Evolutionary conservation across 2,888 invertebrate genomes (phyloP).

Genomic region (Bugula neritina): DNA sequence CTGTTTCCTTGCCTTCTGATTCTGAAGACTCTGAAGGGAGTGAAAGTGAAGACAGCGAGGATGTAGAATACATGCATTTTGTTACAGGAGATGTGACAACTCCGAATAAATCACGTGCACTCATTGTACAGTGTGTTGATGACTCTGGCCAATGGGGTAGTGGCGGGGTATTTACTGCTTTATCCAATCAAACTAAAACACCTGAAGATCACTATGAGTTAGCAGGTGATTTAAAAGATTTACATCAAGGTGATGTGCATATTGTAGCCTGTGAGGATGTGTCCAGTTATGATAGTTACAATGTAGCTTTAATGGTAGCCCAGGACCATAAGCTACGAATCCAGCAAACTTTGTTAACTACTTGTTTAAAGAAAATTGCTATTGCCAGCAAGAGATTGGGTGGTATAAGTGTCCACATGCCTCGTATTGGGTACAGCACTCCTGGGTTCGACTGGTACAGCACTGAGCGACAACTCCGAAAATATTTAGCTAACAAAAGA

Average conservation of each 20-base stretch:
- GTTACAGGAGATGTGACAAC: slow-evolving; percentile 53
- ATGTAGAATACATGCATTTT: slow-evolving; percentile 39
- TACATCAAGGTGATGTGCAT: slow-evolving; percentile 51
- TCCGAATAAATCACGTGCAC: slow-evolving; percentile 36
- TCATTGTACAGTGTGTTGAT: slow-evolving; percentile 36
- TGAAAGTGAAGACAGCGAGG: slow-evolving; percentile 33
- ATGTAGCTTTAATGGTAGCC: slow-evolving; percentile 45
- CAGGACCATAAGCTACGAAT: slow-evolving; percentile 47
- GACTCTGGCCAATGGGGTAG: slow-evolving; percentile 53
- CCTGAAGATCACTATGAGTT: slow-evolving; percentile 47
- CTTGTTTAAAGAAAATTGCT: slow-evolving; percentile 42
- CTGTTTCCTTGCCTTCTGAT: slow-evolving; percentile 37
- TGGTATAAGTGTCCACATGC: slow-evolving; percentile 49
- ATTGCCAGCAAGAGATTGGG: slow-evolving; percentile 40
- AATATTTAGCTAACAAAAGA: slow-evolving; percentile 44
- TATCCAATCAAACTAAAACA: slow-evolving; percentile 38
- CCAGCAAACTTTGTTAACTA: slow-evolving; percentile 40
- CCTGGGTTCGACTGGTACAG: slow-evolving; percentile 54
- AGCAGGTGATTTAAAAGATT: slow-evolving; percentile 51
- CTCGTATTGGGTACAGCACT: slow-evolving; percentile 52
- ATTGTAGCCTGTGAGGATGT: slow-evolving; percentile 43
- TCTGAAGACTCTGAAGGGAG: slow-evolving; percentile 33
- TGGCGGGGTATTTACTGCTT: slow-evolving; percentile 53
- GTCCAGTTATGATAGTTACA: slow-evolving; percentile 18
- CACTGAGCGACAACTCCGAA: slow-evolving; percentile 50